Evolutionary conservation across 2,113 vertebrate genomes (phyloP).

Genomic region (Microtus pennsylvanicus): DNA sequence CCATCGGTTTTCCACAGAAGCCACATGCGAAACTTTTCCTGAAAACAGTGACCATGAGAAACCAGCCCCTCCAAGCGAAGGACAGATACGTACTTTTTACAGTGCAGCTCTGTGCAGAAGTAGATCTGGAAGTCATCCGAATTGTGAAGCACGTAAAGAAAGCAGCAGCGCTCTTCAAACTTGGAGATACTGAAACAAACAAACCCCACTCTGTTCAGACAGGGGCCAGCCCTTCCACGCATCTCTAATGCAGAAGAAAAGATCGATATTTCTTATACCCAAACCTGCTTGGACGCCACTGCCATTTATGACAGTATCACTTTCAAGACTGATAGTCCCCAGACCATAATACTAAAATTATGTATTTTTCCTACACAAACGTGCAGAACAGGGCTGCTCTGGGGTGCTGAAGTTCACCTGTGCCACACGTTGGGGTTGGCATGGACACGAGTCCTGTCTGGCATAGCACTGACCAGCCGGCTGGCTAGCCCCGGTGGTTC

Average conservation of each 20-base stretch:
- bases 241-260: constrained; percentile 25
- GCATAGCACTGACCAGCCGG: background rate
- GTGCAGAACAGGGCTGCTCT: background rate
- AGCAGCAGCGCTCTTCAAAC: constrained; percentile 98
- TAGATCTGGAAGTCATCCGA: constrained; percentile 99
- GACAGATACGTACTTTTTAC: constrained; percentile 91
- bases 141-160: constrained; percentile 98
- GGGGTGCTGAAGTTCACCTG: background rate
- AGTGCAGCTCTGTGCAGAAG: constrained; percentile 98
- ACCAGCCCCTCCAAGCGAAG: background rate
- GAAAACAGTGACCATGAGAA: constrained; percentile 49
- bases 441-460: background rate
- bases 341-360: background rate
- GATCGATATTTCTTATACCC: background rate
- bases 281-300: background rate
- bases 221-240: background rate
- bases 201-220: constrained; percentile 44
- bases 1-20: constrained; percentile 6
- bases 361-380: background rate
- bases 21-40: background rate
- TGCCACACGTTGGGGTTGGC: background rate
- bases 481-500: background rate
- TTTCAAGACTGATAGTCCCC: constrained; percentile 4
- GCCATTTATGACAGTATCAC: background rate
- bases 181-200: constrained; percentile 95